These are phyloP conservation scores for Pogonocherus hispidulus DNA, from an alignment of 2,888 invertebrate species.

Conservation along the genomic window DNA sequence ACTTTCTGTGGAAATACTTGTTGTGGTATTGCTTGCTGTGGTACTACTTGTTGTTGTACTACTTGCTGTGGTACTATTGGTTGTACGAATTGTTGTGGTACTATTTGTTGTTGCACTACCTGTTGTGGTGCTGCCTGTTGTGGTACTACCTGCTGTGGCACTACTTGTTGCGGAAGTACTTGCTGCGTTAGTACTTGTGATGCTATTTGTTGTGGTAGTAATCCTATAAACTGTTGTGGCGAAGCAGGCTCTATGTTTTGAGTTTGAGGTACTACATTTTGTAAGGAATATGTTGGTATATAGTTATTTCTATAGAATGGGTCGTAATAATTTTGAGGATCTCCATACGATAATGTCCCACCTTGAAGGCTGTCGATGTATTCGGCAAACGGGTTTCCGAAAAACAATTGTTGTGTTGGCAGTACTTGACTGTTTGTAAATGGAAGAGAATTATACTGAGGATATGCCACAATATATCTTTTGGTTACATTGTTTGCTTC, in stretches of 20 bases:
- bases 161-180: neutral
- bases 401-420: neutral
- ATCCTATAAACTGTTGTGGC: neutral
- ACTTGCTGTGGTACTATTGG: neutral
- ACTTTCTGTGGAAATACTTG: neutral
- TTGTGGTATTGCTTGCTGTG: neutral
- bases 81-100: neutral
- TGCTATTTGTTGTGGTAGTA: neutral
- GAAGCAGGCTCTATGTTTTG: neutral
- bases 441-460: neutral
- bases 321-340: neutral
- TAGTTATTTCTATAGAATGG: neutral
- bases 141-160: neutral
- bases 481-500: neutral
- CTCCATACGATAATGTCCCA: neutral
- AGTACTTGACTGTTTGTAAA: neutral
- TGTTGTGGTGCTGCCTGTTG: neutral
- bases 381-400: too few relatives aligned
- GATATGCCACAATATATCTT: neutral
- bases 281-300: neutral
- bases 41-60: neutral
- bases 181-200: neutral
- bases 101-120: neutral
- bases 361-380: neutral
- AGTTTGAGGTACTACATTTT: neutral